These are phyloP conservation scores for Watsonalla cultraria DNA, from an alignment of 2,888 invertebrate species.

Conservation along the genomic window DNA sequence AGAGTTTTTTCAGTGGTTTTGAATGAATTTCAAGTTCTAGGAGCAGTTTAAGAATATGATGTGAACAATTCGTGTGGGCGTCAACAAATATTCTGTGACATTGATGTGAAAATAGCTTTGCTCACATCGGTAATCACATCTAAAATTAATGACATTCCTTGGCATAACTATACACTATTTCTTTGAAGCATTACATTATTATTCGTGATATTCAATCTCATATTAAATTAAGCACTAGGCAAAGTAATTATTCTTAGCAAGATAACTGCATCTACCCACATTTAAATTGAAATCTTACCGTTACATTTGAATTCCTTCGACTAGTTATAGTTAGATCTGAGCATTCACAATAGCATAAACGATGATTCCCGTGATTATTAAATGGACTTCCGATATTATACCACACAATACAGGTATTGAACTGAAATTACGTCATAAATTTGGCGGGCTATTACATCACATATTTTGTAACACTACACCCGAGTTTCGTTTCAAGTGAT, in stretches of 20 bases:
- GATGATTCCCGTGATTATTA: background rate
- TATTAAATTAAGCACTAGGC: conserved; percentile 4
- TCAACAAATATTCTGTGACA: conserved; percentile 45
- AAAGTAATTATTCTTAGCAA: no score
- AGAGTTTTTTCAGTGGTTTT: no score
- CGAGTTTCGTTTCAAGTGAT: conserved; percentile 41
- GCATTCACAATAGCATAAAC: background rate
- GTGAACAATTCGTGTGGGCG: conserved; percentile 51
- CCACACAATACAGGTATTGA: conserved; percentile 16
- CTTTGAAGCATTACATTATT: no score
- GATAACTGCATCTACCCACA: background rate
- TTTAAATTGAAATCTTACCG: background rate
- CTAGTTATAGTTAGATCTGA: background rate
- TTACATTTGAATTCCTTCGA: background rate
- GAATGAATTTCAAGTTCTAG: no score
- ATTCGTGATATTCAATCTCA: background rate
- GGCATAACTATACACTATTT: conserved; percentile 6
- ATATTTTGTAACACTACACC: conserved; percentile 64
- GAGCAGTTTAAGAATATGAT: conserved; percentile 2
- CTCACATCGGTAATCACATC: conserved; percentile 53
- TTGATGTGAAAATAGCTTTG: conserved; percentile 58
- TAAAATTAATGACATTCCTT: conserved; percentile 29
- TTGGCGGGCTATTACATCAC: conserved; percentile 60
- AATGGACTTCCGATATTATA: conserved; percentile 2
- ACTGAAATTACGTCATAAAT: conserved; percentile 39